phyloP scores from a whole-genome alignment of 2,888 invertebrate species.

The Eupithecia inturbata region DNA sequence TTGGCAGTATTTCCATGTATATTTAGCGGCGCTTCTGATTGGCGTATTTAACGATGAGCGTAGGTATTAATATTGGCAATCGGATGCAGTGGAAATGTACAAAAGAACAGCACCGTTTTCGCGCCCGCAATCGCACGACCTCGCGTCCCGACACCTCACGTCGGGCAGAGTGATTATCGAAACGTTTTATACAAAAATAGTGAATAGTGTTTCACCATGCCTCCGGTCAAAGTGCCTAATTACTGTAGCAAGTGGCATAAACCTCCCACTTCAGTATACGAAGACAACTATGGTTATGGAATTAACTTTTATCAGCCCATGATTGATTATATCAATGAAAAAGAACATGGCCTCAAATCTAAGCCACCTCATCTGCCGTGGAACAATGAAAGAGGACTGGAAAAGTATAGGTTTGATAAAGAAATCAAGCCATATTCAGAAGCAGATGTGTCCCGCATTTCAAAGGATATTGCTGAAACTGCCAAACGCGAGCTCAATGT shows the following conservation, averaged over 20 bases:
- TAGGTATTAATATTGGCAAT: slow-evolving; percentile 69
- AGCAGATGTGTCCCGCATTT: slow-evolving; percentile 87
- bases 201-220: slow-evolving; percentile 58
- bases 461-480: slow-evolving; percentile 87
- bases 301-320: slow-evolving; percentile 94
- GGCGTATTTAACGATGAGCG: slow-evolving; percentile 68
- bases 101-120: slow-evolving; percentile 68
- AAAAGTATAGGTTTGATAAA: slow-evolving; percentile 87
- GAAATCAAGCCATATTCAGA: slow-evolving; percentile 87
- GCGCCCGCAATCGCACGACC: slow-evolving; percentile 67
- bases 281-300: slow-evolving; percentile 92
- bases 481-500: slow-evolving; percentile 87
- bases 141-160: slow-evolving; percentile 60
- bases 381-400: slow-evolving; percentile 88
- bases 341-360: slow-evolving; percentile 77
- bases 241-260: slow-evolving; percentile 77
- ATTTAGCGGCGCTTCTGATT: slow-evolving; percentile 73
- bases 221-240: slow-evolving; percentile 76
- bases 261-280: slow-evolving; percentile 88
- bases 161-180: slow-evolving; percentile 43
- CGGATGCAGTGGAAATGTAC: slow-evolving; percentile 67
- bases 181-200: slow-evolving; percentile 23
- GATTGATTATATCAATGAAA: slow-evolving; percentile 92
- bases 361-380: slow-evolving; percentile 89
- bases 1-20: slow-evolving; percentile 76